phyloP scores from a whole-genome alignment of 2,888 invertebrate species.

The Amorpha juglandis region DNA sequence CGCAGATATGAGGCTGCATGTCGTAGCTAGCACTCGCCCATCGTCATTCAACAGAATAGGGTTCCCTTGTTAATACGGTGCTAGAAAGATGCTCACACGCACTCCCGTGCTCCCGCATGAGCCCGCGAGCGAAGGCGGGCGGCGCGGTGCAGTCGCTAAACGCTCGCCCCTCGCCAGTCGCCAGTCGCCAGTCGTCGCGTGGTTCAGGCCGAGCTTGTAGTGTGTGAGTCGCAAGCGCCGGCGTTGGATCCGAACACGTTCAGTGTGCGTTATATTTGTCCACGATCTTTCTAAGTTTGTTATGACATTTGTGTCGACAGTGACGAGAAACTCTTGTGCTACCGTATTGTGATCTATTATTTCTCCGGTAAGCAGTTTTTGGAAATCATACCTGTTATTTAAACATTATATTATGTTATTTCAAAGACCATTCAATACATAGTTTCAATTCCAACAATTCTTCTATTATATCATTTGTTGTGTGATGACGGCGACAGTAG shows the following conservation, averaged over 20 bases:
- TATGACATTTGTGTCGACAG: slow-evolving; percentile 7
- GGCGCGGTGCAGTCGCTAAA: not conserved
- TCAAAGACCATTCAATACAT: too few species aligned
- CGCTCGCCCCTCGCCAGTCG: not conserved
- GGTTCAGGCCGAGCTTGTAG: not conserved
- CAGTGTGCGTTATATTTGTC: slow-evolving; percentile 15
- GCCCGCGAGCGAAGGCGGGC: not conserved
- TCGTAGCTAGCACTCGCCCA: too few species aligned
- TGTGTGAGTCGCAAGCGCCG: not conserved
- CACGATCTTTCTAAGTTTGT: slow-evolving; percentile 12
- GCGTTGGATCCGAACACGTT: not conserved
- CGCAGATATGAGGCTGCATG: too few species aligned
- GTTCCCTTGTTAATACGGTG: too few species aligned
- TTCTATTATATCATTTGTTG: too few species aligned
- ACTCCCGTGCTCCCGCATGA: too few species aligned
- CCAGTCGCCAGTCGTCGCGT: not conserved
- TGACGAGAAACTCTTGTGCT: not conserved
- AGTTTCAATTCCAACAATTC: too few species aligned
- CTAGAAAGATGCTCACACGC: too few species aligned
- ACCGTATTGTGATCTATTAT: not conserved
- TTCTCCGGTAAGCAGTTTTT: not conserved
- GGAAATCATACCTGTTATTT: not conserved
- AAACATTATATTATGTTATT: not conserved
- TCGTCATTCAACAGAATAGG: too few species aligned
- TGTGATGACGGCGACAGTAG: too few species aligned